Evolutionary conservation across 2,113 vertebrate genomes (phyloP), one percentile per base, ranked within the genome.

Genomic region (Crocuta crocuta): DNA sequence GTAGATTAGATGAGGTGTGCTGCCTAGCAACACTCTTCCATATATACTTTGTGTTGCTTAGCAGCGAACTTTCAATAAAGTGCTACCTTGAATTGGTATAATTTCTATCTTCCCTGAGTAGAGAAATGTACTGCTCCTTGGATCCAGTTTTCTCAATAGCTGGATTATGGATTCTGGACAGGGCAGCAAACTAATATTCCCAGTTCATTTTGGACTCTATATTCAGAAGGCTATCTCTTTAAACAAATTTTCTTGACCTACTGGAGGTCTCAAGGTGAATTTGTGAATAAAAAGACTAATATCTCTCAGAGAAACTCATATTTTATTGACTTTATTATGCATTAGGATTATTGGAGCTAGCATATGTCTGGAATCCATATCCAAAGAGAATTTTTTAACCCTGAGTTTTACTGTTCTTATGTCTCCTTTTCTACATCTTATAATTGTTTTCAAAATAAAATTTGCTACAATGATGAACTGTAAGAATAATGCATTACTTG

Each of bases 21-120:
- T 97, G 78, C 97, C 76, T 97, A 97, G 91, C 93, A 98, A 95
- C 91, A 48, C 10, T 88, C 28, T 90, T 73, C 58, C 70, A 81
- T 94, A 93, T 86, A 91, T 93, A 92, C 15, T 61, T 58, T 92
- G 43, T 66, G 88, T 97, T 97, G 81, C 91, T 93, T 97, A 97
- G 97, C 84, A 98, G 95, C 91, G 95, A 92, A 82, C 28, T 65
- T 97, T 71, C 88, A 93, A 82, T 97, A 92, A 89, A 28, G n/a
- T 78, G 58, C 15, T 91, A 43, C 71, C 82, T 89, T 91, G 88
- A 90, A 70, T 91, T 92, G 71, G 7, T 74, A 9, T 76, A 94
- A 91, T 80, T 70, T 5, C 21, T 82, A 6, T 86, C 15, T 68
- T 97, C 7, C 3, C 17, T 43, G 28, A 55, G 17, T 61, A 81